Percentiles rank a stretch among this genome's conserved stretches.
These are phyloP conservation scores for Sarcophaga rosellei DNA, from an alignment of 2,888 invertebrate species.

Conservation along the genomic window DNA sequence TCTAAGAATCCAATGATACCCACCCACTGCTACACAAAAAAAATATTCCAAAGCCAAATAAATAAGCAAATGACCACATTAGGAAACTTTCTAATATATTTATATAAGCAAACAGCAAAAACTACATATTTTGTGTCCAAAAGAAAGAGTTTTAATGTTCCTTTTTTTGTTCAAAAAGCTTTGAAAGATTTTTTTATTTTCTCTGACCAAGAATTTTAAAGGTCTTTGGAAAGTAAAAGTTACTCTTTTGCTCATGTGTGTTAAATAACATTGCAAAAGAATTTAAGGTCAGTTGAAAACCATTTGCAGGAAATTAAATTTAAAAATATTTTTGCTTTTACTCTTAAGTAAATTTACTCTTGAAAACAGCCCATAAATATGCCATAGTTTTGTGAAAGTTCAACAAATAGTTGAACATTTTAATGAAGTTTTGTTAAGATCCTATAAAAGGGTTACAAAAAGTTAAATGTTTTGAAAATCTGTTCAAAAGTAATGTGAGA, in stretches of 20 bases:
- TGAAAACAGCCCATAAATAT: constrained; percentile 46
- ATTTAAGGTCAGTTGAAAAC: constrained; percentile 17
- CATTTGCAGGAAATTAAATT: not conserved
- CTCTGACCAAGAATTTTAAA: constrained; percentile 6
- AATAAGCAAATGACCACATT: not conserved
- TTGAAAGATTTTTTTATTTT: not conserved
- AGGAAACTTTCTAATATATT: not conserved
- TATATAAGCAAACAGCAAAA: not conserved
- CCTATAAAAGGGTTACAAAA: not conserved
- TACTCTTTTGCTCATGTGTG: not conserved
- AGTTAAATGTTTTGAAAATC: constrained; percentile 12
- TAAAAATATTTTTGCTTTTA: not conserved
- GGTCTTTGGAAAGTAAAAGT: constrained; percentile 54
- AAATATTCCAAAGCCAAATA: not conserved
- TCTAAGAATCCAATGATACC: not conserved
- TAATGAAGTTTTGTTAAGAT: not conserved
- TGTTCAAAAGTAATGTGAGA: not conserved
- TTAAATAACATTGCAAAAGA: constrained; percentile 30
- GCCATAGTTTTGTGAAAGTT: constrained; percentile 50
- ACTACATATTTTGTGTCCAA: not conserved
- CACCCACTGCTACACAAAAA: not conserved
- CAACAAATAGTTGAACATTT: constrained; percentile 40
- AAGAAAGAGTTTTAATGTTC: not conserved
- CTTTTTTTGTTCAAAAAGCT: no score
- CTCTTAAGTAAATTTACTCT: constrained; percentile 27